A percentile compares a stretch with the other conserved stretches of the same genome.
phyloP scores from a whole-genome alignment of 2,797 vertebrate species.

The Falco biarmicus region DNA sequence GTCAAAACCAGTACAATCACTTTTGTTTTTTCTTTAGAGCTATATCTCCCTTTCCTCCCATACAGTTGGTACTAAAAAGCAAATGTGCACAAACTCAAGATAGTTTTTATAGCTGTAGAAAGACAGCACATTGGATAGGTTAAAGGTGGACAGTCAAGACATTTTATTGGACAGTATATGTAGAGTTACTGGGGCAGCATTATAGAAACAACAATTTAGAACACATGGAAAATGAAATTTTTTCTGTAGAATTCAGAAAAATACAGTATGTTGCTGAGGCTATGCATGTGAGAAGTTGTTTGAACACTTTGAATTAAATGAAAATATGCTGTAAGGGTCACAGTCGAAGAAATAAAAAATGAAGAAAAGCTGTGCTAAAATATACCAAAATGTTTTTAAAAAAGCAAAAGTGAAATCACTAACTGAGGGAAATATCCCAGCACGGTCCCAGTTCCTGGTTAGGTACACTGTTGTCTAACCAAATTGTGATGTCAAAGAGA shows the following conservation, averaged over 20 bases:
- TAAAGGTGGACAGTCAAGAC: background rate
- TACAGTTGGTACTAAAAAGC: background rate
- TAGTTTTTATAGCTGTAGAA: background rate
- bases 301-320: background rate
- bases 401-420: background rate
- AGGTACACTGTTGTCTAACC: background rate
- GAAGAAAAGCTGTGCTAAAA: background rate
- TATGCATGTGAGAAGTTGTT: background rate
- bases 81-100: background rate
- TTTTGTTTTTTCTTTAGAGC: background rate
- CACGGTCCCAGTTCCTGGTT: background rate
- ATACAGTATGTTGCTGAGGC: background rate
- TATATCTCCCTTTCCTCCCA: background rate
- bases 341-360: background rate
- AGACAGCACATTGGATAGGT: background rate
- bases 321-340: background rate
- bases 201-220: background rate
- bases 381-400: background rate
- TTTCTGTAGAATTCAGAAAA: background rate
- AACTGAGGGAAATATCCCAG: background rate
- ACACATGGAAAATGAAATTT: background rate
- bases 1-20: background rate
- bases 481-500: background rate
- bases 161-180: background rate
- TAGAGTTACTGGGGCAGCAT: background rate